Conservation (phyloP, 2,113 vertebrate genomes). For the Notarius lentiginosus region DNA sequence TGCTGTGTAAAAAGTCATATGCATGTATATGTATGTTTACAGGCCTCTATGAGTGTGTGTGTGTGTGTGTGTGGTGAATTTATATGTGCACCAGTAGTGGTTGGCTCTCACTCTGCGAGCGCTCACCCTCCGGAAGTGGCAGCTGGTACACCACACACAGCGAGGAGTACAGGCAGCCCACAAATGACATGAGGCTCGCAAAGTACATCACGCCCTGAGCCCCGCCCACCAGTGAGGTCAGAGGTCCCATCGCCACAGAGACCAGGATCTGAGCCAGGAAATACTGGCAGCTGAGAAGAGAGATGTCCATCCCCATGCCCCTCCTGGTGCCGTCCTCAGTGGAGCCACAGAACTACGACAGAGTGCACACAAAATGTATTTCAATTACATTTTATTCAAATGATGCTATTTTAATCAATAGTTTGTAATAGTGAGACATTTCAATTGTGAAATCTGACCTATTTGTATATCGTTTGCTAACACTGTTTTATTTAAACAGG, state of each 20-base stretch:
- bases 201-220: slow-evolving; percentile 97
- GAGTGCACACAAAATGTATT: slow-evolving; percentile 23
- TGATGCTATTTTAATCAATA: background rate
- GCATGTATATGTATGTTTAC: background rate
- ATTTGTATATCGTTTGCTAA: background rate
- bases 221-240: slow-evolving; percentile 90
- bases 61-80: slow-evolving; percentile 56
- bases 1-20: background rate
- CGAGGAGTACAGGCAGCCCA: slow-evolving; percentile 93
- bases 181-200: slow-evolving; percentile 89
- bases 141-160: slow-evolving; percentile 90
- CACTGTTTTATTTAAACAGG: background rate
- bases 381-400: background rate
- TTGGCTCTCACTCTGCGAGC: slow-evolving; percentile 80
- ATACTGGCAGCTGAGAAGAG: slow-evolving; percentile 95
- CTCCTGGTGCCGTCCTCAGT: slow-evolving; percentile 80
- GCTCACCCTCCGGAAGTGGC: slow-evolving; percentile 78
- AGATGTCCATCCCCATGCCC: slow-evolving; percentile 96
- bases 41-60: background rate
- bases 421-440: background rate
- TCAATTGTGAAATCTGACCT: background rate
- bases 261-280: slow-evolving; percentile 96
- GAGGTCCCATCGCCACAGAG: slow-evolving; percentile 89
- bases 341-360: slow-evolving; percentile 84
- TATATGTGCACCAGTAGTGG: slow-evolving; percentile 81